These are phyloP conservation scores for Mustela nigripes DNA, from an alignment of 2,113 vertebrate genomes.

Conservation along the genomic window DNA sequence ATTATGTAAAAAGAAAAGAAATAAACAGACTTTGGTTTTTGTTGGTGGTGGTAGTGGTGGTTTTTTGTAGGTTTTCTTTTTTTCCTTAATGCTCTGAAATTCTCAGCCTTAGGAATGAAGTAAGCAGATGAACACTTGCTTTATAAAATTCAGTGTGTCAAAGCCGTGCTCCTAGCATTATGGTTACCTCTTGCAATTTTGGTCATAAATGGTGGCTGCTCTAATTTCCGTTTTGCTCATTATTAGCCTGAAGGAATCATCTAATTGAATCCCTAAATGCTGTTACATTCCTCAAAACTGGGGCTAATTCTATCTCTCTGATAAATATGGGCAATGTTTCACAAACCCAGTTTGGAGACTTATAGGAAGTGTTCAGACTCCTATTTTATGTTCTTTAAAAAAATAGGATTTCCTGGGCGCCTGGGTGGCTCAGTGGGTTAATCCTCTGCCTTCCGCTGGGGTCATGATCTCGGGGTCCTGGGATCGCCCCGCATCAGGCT, in stretches of 20 bases:
- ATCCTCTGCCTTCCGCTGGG: too few relatives aligned
- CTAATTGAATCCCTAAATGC: constrained; percentile 64
- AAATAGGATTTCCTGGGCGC: constrained; percentile 26
- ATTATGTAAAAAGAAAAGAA: constrained; percentile 55
- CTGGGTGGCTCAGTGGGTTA: too few relatives aligned
- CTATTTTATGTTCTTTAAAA: constrained; percentile 53
- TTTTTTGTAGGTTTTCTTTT: background rate
- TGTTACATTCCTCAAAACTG: constrained; percentile 32
- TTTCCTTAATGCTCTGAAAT: constrained; percentile 2
- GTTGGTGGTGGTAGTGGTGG: too few relatives aligned
- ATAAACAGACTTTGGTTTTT: background rate
- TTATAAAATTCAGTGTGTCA: background rate
- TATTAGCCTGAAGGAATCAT: constrained; percentile 31
- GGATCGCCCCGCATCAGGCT: too few relatives aligned
- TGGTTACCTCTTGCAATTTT: constrained; percentile 22
- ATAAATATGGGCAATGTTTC: constrained; percentile 50
- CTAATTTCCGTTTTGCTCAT: constrained; percentile 54
- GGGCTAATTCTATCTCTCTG: constrained; percentile 24
- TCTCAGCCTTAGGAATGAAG: constrained; percentile 53
- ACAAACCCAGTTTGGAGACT: background rate
- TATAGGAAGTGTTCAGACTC: constrained; percentile 13
- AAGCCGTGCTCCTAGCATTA: background rate
- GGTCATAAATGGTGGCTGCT: background rate
- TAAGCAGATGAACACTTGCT: constrained; percentile 38
- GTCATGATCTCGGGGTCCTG: too few relatives aligned